A percentile compares a stretch with the other conserved stretches of the same genome.
These are phyloP conservation scores for Ceyx erithaca DNA, from an alignment of 2,797 vertebrate genomes.

Conservation along the genomic window DNA sequence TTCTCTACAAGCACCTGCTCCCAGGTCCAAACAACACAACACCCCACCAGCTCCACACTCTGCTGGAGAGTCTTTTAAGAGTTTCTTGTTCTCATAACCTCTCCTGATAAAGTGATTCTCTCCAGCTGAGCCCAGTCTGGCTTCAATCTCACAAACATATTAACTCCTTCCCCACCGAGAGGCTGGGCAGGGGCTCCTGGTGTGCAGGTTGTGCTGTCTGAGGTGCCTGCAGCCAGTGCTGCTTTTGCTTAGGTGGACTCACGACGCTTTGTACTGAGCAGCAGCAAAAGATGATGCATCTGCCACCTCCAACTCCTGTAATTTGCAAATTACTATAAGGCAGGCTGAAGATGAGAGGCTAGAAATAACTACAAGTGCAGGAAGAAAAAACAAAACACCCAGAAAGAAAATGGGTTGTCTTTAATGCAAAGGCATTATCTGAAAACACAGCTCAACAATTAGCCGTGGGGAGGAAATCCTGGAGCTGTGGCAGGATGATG, in stretches of 20 bases:
- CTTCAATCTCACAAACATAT: neutral
- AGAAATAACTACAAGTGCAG: neutral
- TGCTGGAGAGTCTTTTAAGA: slow-evolving; percentile 31
- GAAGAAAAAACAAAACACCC: neutral
- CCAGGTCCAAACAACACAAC: neutral
- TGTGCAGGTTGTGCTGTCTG: neutral
- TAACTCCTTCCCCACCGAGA: neutral
- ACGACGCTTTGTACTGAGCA: neutral
- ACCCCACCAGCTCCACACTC: neutral
- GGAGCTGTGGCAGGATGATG: neutral
- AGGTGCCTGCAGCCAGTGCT: rapidly evolving
- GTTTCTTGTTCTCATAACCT: slow-evolving; percentile 32
- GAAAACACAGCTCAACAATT: neutral
- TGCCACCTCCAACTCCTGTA: neutral
- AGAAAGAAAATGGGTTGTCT: neutral
- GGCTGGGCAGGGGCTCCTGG: neutral
- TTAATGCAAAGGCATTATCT: neutral
- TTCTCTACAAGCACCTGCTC: neutral
- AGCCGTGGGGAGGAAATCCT: neutral
- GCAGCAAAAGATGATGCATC: neutral
- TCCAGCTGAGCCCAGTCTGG: slow-evolving; percentile 50
- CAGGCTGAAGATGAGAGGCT: neutral
- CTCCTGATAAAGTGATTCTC: slow-evolving; percentile 27
- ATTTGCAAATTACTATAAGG: neutral
- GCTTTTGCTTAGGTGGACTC: neutral